Base-by-base conservation (phyloP, 1,140 invertebrate genomes). In the Teleopsis dalmanni region DNA sequence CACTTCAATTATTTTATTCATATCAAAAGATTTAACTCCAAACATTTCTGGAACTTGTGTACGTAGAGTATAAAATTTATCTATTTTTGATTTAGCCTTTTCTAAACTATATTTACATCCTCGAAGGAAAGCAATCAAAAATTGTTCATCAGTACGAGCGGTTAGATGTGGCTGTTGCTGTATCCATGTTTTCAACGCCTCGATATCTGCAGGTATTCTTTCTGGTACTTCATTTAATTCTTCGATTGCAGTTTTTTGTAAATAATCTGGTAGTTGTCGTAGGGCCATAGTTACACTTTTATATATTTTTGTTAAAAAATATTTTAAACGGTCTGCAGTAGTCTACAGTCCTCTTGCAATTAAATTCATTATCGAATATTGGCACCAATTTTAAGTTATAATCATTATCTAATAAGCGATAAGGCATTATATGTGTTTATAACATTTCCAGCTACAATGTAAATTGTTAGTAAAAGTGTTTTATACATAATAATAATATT, bases 81-180 rank as follows among this genome's bases (percentile, higher is more conserved):
- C 80, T 3, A 83, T 47, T 59, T 80, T 81, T 50, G 75, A 62
- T 62, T 82, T 82, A 8, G 75, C 75, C 56, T 73, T 72, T 61
- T 84, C 79, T 47, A 83, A 62, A 55, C 78, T 82, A 60, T 78
- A 81, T 65, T 84, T 84, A 53, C 76, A 78, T 22, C 80, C 78
- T 19, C 81, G 69, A 23, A 83, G 62, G 61, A 81, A 80, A 43
- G 70, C 71, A 21, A 78, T 51, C 10, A 82, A 50, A 64, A 76
- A 77, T 62, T 78, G 76, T 53, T 81, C 77, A 56, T 78, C 81
- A 68, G n/a, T 31, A 5, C 49, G 40, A 6, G 49, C 49, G 1
- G 42, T 48, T 9, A 81, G 62, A 62, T 81, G 77, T 1, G 76
- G 74, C 53, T 81, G 78, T 59, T 81, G 78, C 13, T 72, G 57